Evolutionary conservation across 2,113 vertebrate genomes (phyloP), one percentile per base, ranked within the genome.

Genomic region (Macrotus californicus): DNA sequence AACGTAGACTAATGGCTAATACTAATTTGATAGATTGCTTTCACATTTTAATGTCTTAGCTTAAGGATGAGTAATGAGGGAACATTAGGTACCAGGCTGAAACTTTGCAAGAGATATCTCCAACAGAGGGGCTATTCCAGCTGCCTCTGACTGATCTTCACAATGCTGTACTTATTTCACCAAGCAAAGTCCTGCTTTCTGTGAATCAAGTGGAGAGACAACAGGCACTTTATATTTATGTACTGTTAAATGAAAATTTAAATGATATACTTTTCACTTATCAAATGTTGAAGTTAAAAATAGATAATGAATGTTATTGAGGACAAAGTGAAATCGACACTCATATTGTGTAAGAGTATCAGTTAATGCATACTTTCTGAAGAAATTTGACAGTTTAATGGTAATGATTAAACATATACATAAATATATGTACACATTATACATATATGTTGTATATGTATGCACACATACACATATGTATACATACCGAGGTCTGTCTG

Each of bases 1-100:
- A 82, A 70, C 54, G 61, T 59, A 92, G 46, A 76, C 64, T 83
- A 59, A 91, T 75, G 59, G 54, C 24, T 48, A 89, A 92, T 21
- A 67, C n/a, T 88, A 76, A 73, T 77, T 83, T 86, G 50, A 82
- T 36, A 50, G 56, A 64, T 92, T 86, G 34, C 11, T 87, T 7
- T 93, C 34, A 70, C 2, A 14, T 66, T 77, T 82, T 84, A 86
- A 91, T 64, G 41, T 36, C 31, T 50, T 87, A 41, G n/a, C 24
- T 91, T n/a, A n/a, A 56, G 52, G 76, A 66, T 64, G 48, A 94
- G 50, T 69, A 86, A 86, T 61, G 66, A 95, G 34, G 50, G 64
- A 84, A 31, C 24, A 80, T 66, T 70, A 61, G 21, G 22, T 56
- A 39, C 7, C 24, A 75, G 56, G 46, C 56, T 34, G 31, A 70